These are phyloP conservation scores for Nudaria mundana DNA, from an alignment of 2,888 invertebrate species.

Conservation along the genomic window DNA sequence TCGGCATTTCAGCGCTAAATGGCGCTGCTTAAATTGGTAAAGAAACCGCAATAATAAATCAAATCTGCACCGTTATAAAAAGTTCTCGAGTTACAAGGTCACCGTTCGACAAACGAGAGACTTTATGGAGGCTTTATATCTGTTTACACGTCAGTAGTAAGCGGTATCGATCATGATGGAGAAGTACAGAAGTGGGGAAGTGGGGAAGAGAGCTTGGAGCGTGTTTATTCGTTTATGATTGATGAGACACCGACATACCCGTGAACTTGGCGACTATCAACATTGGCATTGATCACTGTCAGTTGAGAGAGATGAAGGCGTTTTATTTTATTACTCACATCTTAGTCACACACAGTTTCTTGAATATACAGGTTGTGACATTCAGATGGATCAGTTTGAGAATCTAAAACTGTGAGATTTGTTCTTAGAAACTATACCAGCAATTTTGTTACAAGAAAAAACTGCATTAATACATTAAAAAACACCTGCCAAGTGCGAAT, in stretches of 20 bases:
- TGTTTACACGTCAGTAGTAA: conserved; percentile 17
- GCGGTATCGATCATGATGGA: not conserved
- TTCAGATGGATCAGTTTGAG: too few species aligned
- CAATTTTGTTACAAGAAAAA: too few species aligned
- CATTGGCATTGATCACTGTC: conserved; percentile 38
- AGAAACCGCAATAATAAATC: not conserved
- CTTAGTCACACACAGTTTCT: not conserved
- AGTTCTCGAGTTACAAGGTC: conserved; percentile 1
- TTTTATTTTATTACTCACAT: not conserved
- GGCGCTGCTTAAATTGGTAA: not conserved
- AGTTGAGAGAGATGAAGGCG: conserved; percentile 8
- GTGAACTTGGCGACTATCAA: conserved; percentile 39
- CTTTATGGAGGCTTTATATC: not conserved
- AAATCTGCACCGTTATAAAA: not conserved
- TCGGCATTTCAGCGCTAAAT: too few species aligned
- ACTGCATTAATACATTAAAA: too few species aligned
- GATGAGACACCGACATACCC: conserved; percentile 38
- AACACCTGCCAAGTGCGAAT: too few species aligned
- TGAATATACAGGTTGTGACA: too few species aligned
- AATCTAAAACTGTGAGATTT: too few species aligned
- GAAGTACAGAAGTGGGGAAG: conserved; percentile 1
- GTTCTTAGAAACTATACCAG: too few species aligned
- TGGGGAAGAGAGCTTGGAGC: conserved; percentile 38
- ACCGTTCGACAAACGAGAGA: not conserved
- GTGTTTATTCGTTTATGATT: conserved; percentile 49